Evolutionary conservation across 2,797 vertebrate species (phyloP), one percentile per base, ranked within the genome.

Genomic region (Sebastes reedi): DNA sequence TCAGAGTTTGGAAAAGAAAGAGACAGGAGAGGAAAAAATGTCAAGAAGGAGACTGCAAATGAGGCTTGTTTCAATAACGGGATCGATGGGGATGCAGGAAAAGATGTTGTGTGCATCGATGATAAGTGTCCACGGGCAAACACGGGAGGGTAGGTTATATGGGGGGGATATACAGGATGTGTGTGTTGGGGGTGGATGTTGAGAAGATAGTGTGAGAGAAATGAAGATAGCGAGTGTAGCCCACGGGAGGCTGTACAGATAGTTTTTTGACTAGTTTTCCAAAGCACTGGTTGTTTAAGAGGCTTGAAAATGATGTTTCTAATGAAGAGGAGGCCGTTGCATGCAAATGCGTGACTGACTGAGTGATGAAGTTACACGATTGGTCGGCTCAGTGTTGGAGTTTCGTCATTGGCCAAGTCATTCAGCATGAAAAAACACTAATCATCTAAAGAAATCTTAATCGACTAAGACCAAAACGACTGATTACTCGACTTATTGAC

Each of bases 41-140:
- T 93, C 93, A 95, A 91, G 92, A 91, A 96, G 96, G 96, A 95
- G 95, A 95, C 94, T 96, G 92, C 94, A 95, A 95, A 96, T 95
- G 94, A 96, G 94, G 94, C 92, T 94, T 94, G 94, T 95, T 96
- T 95, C 94, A 96, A 95, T 95, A 95, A 93, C 79, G 67, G 85
- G 92, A 96, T 96, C 94, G 92, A 96, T 96, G 92, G 91, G 87
- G 90, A 92, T 93, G 93, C 91, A 94, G 91, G 91, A 89, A 93
- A 95, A 95, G 92, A 94, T 93, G 93, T 91, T 93, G 94, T 93
- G 92, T 78, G 90, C 87, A 91, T 95, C 90, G 81, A 94, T 94
- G 94, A 94, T 92, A 92, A 91, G 92, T 91, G 85, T 93, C 92
- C 91, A 85, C 72, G 54, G 76, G 91, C 91, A 94, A 95, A 95